phyloP scores from a whole-genome alignment of 2,797 vertebrate species.

The Phataginus tricuspis region DNA sequence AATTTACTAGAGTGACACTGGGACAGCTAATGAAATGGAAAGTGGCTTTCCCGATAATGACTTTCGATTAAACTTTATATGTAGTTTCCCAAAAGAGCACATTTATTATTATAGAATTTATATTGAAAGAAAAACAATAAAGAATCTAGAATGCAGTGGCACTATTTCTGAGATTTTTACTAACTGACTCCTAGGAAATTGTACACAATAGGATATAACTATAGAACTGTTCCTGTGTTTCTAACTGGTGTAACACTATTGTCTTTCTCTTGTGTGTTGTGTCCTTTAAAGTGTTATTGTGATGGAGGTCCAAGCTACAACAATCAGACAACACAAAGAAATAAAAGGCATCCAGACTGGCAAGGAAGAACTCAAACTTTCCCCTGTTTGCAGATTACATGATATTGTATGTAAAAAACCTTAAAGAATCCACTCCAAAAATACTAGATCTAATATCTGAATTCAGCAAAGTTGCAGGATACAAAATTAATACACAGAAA shows the following conservation, averaged over 20 bases:
- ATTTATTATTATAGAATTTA: constrained; percentile 36
- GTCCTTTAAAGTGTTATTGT: background rate
- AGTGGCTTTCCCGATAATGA: constrained; percentile 31
- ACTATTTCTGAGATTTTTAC: background rate
- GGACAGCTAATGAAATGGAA: background rate
- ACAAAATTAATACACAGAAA: too few relatives aligned
- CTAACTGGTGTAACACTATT: background rate
- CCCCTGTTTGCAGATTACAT: too few relatives aligned
- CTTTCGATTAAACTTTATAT: constrained; percentile 57
- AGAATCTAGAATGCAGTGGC: background rate
- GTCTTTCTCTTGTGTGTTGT: background rate
- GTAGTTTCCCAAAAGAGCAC: background rate
- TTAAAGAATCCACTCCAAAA: too few relatives aligned
- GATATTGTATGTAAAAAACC: too few relatives aligned
- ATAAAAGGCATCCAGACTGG: too few relatives aligned
- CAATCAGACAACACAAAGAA: too few relatives aligned
- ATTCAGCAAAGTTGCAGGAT: too few relatives aligned
- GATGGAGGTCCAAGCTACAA: too few relatives aligned
- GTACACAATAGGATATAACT: background rate
- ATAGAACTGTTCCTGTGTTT: background rate
- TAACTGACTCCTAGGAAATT: constrained; percentile 46
- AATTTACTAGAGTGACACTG: background rate
- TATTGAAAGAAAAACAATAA: background rate
- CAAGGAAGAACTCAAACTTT: too few relatives aligned
- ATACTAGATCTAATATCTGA: too few relatives aligned